phyloP scores from a whole-genome alignment of 2,113 vertebrate species.

The Alosa alosa region DNA sequence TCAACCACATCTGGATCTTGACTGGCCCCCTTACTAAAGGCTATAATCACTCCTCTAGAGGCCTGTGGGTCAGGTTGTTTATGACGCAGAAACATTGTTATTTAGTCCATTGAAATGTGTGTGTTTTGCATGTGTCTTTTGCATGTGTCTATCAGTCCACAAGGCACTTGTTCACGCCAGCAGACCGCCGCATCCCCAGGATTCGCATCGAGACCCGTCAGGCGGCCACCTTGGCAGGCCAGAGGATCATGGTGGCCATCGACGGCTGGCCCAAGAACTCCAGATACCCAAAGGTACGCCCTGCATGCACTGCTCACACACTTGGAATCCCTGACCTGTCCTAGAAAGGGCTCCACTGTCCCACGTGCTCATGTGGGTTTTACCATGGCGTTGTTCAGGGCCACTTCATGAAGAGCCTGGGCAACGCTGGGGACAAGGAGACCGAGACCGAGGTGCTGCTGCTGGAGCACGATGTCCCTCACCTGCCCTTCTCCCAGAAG shows the following conservation, averaged over 20 bases:
- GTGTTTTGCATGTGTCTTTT: background rate
- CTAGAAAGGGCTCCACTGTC: background rate
- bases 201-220: slow-evolving; percentile 97
- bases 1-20: background rate
- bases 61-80: background rate
- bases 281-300: slow-evolving; percentile 92
- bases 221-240: slow-evolving; percentile 79
- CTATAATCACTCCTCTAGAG: background rate
- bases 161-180: slow-evolving; percentile 93
- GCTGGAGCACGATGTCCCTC: slow-evolving; percentile 94
- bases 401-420: slow-evolving; percentile 93
- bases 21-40: background rate
- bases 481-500: slow-evolving; percentile 89
- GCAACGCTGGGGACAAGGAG: slow-evolving; percentile 87
- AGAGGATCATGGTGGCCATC: slow-evolving; percentile 93
- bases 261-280: slow-evolving; percentile 96
- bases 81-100: background rate
- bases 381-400: slow-evolving; percentile 69
- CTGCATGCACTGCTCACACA: background rate
- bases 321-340: background rate
- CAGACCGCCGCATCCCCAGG: slow-evolving; percentile 89
- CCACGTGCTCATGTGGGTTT: background rate
- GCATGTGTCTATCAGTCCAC: slow-evolving; percentile 75
- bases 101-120: background rate
- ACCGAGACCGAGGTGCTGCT: slow-evolving; percentile 93